A percentile compares a stretch with the other conserved stretches of the same genome.
phyloP scores from a whole-genome alignment of 2,888 invertebrate species.

The Phyllotreta striolata region DNA sequence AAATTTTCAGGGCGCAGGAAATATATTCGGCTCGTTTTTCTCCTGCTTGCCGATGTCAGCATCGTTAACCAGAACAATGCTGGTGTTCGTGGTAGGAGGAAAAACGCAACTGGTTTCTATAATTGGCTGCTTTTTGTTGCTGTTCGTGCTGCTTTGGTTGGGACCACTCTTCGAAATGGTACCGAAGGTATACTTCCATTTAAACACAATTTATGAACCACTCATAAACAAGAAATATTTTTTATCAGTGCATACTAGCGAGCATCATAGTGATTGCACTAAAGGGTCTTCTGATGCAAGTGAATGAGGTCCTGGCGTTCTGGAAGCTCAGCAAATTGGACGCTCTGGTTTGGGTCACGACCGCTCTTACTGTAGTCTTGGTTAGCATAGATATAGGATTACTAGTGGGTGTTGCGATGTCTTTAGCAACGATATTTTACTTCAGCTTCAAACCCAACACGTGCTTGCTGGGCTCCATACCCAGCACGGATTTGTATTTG shows the following conservation, averaged over 20 bases:
- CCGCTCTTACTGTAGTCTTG: slow-evolving; percentile 74
- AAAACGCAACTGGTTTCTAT: slow-evolving; percentile 84
- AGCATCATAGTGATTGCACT: slow-evolving; percentile 77
- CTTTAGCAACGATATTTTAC: slow-evolving; percentile 72
- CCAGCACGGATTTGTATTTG: slow-evolving; percentile 72
- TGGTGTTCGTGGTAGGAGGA: slow-evolving; percentile 84
- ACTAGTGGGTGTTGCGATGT: slow-evolving; percentile 70
- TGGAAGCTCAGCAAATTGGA: slow-evolving; percentile 75
- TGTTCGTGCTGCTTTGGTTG: slow-evolving; percentile 83
- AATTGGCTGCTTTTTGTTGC: slow-evolving; percentile 78
- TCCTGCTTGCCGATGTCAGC: slow-evolving; percentile 73
- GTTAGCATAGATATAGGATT: slow-evolving; percentile 81
- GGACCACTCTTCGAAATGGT: slow-evolving; percentile 88
- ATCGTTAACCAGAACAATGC: slow-evolving; percentile 71
- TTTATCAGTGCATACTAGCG: slow-evolving; percentile 68
- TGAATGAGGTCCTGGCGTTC: slow-evolving; percentile 70
- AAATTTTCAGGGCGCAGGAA: slow-evolving; percentile 67
- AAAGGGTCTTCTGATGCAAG: slow-evolving; percentile 80
- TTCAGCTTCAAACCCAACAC: slow-evolving; percentile 71
- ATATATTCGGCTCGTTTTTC: slow-evolving; percentile 73
- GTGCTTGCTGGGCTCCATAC: slow-evolving; percentile 70
- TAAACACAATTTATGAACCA: slow-evolving; percentile 1
- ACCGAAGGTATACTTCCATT: slow-evolving; percentile 66
- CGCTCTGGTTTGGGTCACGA: slow-evolving; percentile 77
- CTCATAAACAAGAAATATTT: background rate